A percentile compares a stretch with the other conserved stretches of the same genome.
phyloP scores from a whole-genome alignment of 2,113 vertebrate species.

The Fulica atra region DNA sequence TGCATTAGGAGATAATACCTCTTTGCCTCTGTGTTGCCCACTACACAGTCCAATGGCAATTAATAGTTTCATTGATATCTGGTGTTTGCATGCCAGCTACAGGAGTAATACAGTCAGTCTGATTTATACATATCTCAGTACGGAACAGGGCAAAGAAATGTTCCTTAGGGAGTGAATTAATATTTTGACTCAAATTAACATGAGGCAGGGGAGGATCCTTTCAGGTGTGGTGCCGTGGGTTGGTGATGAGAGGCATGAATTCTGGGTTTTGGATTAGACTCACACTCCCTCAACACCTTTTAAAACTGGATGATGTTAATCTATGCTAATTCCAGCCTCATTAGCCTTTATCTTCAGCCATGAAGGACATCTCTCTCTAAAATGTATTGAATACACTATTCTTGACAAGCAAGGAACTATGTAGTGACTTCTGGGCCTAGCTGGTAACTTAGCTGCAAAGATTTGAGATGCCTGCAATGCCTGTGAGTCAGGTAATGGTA shows the following conservation, averaged over 20 bases:
- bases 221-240: background rate
- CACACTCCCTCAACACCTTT: constrained; percentile 26
- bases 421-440: background rate
- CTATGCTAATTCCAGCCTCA: constrained; percentile 31
- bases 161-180: background rate
- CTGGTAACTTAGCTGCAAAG: background rate
- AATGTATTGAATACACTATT: background rate
- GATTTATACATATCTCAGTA: background rate
- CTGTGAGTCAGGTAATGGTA: background rate
- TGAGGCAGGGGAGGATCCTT: background rate
- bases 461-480: background rate
- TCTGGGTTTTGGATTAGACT: background rate
- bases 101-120: background rate
- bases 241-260: background rate
- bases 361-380: constrained; percentile 9
- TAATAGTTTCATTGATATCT: background rate
- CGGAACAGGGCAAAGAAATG: background rate
- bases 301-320: constrained; percentile 22
- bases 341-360: constrained; percentile 32
- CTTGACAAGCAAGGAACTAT: background rate
- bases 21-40: background rate
- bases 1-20: background rate
- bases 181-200: background rate
- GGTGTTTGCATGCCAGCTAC: background rate
- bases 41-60: background rate